These are phyloP conservation scores for Cephalopachus bancanus DNA, from an alignment of 2,797 vertebrate species.

Conservation along the genomic window DNA sequence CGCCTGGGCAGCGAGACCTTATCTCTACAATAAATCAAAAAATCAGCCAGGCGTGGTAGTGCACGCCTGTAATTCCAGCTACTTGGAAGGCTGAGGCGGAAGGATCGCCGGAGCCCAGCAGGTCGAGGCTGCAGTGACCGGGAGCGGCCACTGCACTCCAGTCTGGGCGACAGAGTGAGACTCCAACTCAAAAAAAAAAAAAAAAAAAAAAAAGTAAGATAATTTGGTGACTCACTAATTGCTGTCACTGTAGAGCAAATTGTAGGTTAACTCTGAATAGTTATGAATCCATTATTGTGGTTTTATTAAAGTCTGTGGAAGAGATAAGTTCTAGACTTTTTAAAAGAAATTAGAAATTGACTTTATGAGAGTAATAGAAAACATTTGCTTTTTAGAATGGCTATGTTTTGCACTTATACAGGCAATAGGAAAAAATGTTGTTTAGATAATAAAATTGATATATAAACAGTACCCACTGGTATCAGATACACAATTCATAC, in stretches of 20 bases:
- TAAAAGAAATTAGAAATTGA: background rate
- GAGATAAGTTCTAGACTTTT: background rate
- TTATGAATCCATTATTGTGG: background rate
- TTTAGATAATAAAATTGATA: background rate
- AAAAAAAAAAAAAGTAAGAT: background rate
- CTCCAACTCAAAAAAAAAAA: too few species aligned
- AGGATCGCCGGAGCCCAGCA: too few species aligned
- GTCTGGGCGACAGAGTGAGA: too few species aligned
- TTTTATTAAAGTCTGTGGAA: background rate
- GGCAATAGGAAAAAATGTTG: too few species aligned
- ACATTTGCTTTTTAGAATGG: background rate
- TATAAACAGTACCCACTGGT: background rate
- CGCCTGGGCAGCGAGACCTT: too few species aligned
- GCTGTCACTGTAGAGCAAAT: background rate
- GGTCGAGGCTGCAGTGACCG: too few species aligned
- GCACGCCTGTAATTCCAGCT: too few species aligned
- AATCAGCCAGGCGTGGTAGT: too few species aligned
- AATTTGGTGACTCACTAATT: background rate
- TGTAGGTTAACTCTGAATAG: background rate
- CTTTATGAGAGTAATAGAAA: background rate
- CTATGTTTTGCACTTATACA: too few species aligned
- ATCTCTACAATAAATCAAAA: too few species aligned
- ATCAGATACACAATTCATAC: background rate
- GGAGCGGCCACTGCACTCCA: too few species aligned
- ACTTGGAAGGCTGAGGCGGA: too few species aligned